These are phyloP conservation scores for Cyclura pinguis DNA, from an alignment of 2,797 vertebrate species.

Conservation along the genomic window DNA sequence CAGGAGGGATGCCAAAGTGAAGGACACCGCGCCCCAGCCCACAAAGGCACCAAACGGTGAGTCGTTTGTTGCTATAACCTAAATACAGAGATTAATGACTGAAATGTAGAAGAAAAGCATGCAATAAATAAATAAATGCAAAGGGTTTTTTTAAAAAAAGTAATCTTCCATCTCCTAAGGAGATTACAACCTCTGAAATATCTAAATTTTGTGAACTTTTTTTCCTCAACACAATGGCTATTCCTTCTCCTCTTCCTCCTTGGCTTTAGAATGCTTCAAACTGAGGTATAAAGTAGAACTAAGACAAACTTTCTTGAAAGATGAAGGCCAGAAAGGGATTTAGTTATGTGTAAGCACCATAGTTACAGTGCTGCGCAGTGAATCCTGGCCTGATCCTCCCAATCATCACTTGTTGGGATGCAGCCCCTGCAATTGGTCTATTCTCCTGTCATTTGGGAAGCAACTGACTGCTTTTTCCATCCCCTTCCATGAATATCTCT, in stretches of 20 bases:
- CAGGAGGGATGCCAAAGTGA: too few species aligned
- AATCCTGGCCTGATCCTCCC: too few species aligned
- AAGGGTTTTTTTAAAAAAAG: background rate
- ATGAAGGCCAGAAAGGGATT: background rate
- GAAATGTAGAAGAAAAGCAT: slow-evolving; percentile 32
- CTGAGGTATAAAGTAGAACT: background rate
- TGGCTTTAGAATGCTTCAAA: too few species aligned
- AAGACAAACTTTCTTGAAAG: background rate
- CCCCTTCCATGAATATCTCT: too few species aligned
- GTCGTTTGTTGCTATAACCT: slow-evolving; percentile 3
- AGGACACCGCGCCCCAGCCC: too few species aligned
- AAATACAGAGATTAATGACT: slow-evolving; percentile 27
- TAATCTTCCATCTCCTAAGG: background rate
- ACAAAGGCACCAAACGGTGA: too few species aligned
- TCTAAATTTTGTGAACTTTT: background rate
- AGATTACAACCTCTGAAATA: background rate
- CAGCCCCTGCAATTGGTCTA: too few species aligned
- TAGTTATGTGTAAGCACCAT: background rate
- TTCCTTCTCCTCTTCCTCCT: background rate
- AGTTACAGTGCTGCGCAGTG: too few species aligned
- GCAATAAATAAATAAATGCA: background rate
- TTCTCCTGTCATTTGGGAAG: too few species aligned
- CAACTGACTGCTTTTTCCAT: too few species aligned
- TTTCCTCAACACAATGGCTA: background rate
- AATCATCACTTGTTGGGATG: too few species aligned